These are phyloP conservation scores for Hololepta plana DNA, from an alignment of 2,888 invertebrate genomes.

Conservation along the genomic window DNA sequence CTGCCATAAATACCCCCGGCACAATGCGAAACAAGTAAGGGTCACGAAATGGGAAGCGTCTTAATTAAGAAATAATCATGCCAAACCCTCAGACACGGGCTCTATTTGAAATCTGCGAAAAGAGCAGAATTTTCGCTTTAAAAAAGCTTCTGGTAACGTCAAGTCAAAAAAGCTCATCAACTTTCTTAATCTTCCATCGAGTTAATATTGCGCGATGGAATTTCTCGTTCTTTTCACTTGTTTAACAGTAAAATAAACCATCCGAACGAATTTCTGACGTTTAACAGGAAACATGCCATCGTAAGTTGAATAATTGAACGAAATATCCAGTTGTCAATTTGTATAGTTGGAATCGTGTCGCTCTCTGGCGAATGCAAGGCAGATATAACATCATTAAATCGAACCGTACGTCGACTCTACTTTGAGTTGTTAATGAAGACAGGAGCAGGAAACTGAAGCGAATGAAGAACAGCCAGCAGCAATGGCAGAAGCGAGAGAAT, in stretches of 20 bases:
- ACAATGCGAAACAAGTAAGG: too few species aligned
- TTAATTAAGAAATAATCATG: slow-evolving; percentile 15
- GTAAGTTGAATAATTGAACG: slow-evolving; percentile 18
- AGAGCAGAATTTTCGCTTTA: too few species aligned
- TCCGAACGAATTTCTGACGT: too few species aligned
- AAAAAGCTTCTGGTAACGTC: too few species aligned
- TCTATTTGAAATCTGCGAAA: neutral
- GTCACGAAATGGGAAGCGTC: slow-evolving; percentile 26
- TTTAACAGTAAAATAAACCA: neutral
- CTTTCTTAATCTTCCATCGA: too few species aligned
- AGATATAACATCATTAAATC: slow-evolving; percentile 22
- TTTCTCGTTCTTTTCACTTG: too few species aligned
- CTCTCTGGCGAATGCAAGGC: slow-evolving; percentile 10
- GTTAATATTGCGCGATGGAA: too few species aligned
- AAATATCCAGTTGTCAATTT: slow-evolving; percentile 21
- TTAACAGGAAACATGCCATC: slow-evolving; percentile 9
- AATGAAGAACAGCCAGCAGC: neutral
- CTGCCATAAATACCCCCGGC: too few species aligned
- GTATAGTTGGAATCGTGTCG: slow-evolving; percentile 19
- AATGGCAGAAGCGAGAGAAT: neutral
- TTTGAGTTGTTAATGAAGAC: slow-evolving; percentile 20
- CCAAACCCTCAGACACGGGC: slow-evolving; percentile 1
- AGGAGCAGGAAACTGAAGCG: slow-evolving; percentile 12
- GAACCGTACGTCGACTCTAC: slow-evolving; percentile 17
- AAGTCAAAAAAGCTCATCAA: too few species aligned